Evolutionary conservation across 1,140 invertebrate genomes (phyloP).

Genomic region (Mycetomoellerius zeteki): DNA sequence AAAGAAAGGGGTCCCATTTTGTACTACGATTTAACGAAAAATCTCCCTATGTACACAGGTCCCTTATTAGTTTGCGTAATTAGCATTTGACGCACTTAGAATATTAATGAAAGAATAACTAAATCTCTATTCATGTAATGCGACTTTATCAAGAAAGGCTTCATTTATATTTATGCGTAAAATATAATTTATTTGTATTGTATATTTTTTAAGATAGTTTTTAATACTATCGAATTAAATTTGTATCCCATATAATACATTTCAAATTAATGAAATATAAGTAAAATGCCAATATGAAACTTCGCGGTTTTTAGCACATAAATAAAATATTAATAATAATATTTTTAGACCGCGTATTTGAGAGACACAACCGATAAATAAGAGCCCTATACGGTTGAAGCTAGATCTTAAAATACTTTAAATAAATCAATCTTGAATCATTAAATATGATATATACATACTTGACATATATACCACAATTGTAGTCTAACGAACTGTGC

Average conservation of each 20-base stretch:
- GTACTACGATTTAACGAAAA: conserved; percentile 50
- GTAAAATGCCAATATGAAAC: too few species aligned
- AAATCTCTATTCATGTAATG: not conserved
- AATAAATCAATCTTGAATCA: too few species aligned
- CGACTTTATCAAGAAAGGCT: not conserved
- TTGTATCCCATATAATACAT: not conserved
- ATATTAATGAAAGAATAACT: conserved; percentile 29
- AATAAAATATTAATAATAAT: too few species aligned
- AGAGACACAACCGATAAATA: too few species aligned
- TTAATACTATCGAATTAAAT: not conserved
- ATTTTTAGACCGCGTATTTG: too few species aligned
- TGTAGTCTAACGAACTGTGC: too few species aligned
- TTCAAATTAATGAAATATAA: too few species aligned
- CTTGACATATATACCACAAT: too few species aligned
- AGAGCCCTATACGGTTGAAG: too few species aligned
- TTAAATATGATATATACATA: too few species aligned
- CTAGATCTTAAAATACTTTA: too few species aligned
- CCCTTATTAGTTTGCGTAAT: conserved; percentile 37
- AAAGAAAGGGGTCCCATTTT: conserved; percentile 57
- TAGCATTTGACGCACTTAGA: conserved; percentile 31
- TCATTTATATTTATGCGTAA: not conserved
- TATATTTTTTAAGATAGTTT: not conserved
- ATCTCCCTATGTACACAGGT: not conserved
- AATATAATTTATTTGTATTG: not conserved
- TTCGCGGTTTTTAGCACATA: too few species aligned